A percentile compares a stretch with the other conserved stretches of the same genome.
Evolutionary conservation across 2,797 vertebrate species (phyloP).

Genomic region (Tangara arthus): DNA sequence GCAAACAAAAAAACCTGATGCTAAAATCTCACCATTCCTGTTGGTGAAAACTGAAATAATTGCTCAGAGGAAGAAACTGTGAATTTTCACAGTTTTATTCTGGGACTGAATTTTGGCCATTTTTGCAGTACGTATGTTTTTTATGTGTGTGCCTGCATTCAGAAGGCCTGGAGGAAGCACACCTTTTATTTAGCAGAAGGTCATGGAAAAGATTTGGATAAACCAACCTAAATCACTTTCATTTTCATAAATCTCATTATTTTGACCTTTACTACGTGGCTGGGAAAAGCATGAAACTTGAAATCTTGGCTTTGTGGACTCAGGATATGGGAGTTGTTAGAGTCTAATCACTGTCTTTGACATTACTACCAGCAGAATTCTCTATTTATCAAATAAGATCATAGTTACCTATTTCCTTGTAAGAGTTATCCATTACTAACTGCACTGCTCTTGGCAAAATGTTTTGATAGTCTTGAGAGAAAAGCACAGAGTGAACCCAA

Average conservation of each 20-base stretch:
- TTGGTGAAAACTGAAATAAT: slow-evolving; percentile 65
- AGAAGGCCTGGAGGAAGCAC: slow-evolving; percentile 24
- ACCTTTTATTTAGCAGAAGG: slow-evolving; percentile 20
- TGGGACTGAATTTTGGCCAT: slow-evolving; percentile 64
- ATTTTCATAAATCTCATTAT: background rate
- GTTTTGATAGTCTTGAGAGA: background rate
- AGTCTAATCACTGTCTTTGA: background rate
- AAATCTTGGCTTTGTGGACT: background rate
- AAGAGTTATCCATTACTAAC: background rate
- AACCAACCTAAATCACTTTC: background rate
- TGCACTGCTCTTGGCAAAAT: background rate
- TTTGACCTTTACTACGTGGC: background rate
- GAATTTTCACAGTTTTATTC: slow-evolving; percentile 70
- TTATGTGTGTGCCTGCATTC: background rate
- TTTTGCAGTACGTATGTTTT: slow-evolving; percentile 46
- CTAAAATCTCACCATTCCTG: slow-evolving; percentile 68
- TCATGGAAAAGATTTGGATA: background rate
- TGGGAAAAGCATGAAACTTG: background rate
- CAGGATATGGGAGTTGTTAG: background rate
- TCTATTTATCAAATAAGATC: background rate
- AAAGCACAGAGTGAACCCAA: background rate
- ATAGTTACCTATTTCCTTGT: background rate
- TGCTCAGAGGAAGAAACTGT: slow-evolving; percentile 66
- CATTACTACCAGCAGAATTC: background rate
- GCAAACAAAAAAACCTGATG: slow-evolving; percentile 68